These are phyloP conservation scores for Branchinecta sandiegonensis DNA, from an alignment of 2,888 invertebrate species.

Conservation along the genomic window DNA sequence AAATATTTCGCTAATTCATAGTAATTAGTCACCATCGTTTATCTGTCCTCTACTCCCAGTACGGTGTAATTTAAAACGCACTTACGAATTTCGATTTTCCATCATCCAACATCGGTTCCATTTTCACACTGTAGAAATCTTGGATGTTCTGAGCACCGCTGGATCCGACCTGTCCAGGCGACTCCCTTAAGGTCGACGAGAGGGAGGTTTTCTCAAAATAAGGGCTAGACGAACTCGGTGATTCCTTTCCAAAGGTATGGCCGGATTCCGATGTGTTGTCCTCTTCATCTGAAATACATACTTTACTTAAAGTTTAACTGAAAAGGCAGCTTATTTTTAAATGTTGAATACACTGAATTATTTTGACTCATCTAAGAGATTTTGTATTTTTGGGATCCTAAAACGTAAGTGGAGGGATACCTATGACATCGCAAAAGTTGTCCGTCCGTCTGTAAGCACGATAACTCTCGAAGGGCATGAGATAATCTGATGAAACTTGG, in stretches of 20 bases:
- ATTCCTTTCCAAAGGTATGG: constrained; percentile 2
- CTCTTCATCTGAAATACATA: not conserved
- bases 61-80: not conserved
- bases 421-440: too few relatives aligned
- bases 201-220: not conserved
- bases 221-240: not conserved
- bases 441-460: too few relatives aligned
- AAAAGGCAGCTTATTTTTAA: too few relatives aligned
- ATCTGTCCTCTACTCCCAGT: too few relatives aligned
- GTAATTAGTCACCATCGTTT: too few relatives aligned
- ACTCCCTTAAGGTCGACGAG: not conserved
- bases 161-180: not conserved
- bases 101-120: not conserved
- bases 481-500: too few relatives aligned
- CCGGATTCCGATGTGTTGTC: constrained; percentile 7
- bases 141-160: not conserved
- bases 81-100: not conserved
- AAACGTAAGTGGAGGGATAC: too few relatives aligned
- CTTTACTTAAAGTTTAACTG: not conserved
- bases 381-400: too few relatives aligned
- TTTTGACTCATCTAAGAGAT: too few relatives aligned
- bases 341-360: too few relatives aligned
- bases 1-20: too few relatives aligned
- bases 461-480: too few relatives aligned
- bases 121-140: constrained; percentile 4